These are phyloP conservation scores for Cinclus mexicanus DNA, from an alignment of 2,113 vertebrate species.

Conservation along the genomic window DNA sequence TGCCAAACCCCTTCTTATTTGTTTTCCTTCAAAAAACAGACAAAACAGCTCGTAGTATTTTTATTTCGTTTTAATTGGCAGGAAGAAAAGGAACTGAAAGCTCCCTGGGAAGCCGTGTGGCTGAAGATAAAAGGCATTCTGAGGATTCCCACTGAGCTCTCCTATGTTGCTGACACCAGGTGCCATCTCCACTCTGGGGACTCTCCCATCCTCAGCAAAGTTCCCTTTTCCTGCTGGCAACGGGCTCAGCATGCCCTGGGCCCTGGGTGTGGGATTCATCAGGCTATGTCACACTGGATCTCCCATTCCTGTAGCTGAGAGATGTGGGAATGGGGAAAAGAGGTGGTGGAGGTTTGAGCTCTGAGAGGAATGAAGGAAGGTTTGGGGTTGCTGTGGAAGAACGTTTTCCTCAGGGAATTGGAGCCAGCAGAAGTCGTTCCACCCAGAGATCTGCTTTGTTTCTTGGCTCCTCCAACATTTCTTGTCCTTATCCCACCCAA, in stretches of 20 bases:
- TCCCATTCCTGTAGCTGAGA: background rate
- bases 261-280: background rate
- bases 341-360: background rate
- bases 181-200: background rate
- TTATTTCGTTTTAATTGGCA: background rate
- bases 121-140: background rate
- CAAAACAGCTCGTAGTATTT: background rate
- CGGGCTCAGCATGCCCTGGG: background rate
- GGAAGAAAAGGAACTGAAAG: background rate
- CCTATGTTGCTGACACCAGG: background rate
- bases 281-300: fast-evolving
- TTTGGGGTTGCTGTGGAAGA: background rate
- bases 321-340: background rate
- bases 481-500: background rate
- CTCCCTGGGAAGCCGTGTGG: background rate
- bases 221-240: background rate
- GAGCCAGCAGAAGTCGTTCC: background rate
- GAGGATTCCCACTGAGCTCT: background rate
- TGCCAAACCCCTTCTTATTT: background rate
- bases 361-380: background rate
- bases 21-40: background rate
- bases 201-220: background rate
- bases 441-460: background rate
- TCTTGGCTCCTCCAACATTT: background rate
- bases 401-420: fast-evolving